Base-by-base conservation (phyloP, 2,797 vertebrate species). In the Gallinago stenura region DNA sequence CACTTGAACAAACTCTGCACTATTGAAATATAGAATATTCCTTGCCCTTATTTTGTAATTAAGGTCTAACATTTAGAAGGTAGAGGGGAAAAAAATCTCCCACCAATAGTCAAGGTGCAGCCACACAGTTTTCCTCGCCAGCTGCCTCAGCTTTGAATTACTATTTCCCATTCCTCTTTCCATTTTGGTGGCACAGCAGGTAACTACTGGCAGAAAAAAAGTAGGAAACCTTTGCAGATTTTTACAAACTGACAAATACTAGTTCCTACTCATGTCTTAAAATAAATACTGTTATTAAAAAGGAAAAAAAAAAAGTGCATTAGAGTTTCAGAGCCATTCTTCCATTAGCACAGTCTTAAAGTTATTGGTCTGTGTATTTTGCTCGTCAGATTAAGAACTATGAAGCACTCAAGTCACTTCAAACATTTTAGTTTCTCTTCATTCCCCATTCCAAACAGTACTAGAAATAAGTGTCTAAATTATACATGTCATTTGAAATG, bases 401-500 rank as follows among this genome's bases (percentile, higher is more conserved):
- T 2, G 85, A 95, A 91, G 88, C 94, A 91, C 91, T 95, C 95
- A 89, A 93, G 83, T 93, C 90, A 92, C 89, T 96, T 95, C 93
- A 96, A 97, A 96, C 95, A 83, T 93, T 94, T 96, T 68, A 77
- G 68, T 90, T 94, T 92, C 91, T 93, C 93, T 93, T 93, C 93
- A 83, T 79, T 95, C 90, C 56, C 83, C 5, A 64, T 57, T 96
- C 91, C 91, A 95, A 95, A 94, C 75, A 96, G 88, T 92, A 88
- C 86, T 90, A 62, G 95, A 96, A 96, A 88, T 93, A 94, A 94
- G 87, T 90, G 94, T 71, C 94, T 97, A 96, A 96, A 97, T 97
- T 96, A 97, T 96, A 96, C 31, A 97, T 95, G 93, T 95, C 94
- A 95, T 95, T 87, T 53, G 88, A 92, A 96, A 94, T 83, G 90